Evolutionary conservation across 37 sponge, comb jelly and placozoan genomes (phyloP).

Genomic region (Ianthella basta): DNA sequence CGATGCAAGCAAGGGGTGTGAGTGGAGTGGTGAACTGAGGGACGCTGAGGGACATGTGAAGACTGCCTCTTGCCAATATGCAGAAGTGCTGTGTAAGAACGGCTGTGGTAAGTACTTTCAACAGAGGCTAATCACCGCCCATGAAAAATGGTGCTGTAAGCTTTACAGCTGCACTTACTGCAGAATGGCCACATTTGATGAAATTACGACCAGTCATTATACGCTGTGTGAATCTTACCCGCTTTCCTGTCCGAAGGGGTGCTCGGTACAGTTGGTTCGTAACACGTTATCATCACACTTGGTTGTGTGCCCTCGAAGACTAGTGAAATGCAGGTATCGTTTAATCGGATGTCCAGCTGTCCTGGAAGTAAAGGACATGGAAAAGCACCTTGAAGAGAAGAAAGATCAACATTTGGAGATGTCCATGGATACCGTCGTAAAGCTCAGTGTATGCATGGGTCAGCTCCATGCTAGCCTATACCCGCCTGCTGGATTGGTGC

Average conservation of each 20-base stretch:
- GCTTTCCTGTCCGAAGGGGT: too few relatives aligned
- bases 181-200: background rate
- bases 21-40: slow-evolving; percentile 9
- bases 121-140: background rate
- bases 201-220: too few relatives aligned
- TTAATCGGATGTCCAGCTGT: background rate
- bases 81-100: background rate
- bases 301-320: background rate
- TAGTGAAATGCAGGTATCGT: background rate
- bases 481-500: background rate
- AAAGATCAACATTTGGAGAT: background rate
- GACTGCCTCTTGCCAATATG: background rate
- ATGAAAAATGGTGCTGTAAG: background rate
- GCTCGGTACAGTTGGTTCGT: too few relatives aligned
- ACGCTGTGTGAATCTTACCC: too few relatives aligned
- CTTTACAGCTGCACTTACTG: background rate
- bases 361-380: background rate
- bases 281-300: too few relatives aligned
- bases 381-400: background rate
- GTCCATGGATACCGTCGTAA: slow-evolving; percentile 8
- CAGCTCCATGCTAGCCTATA: too few relatives aligned
- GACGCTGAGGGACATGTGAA: slow-evolving; percentile 1
- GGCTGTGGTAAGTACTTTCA: background rate
- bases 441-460: background rate
- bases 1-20: background rate